Base-by-base conservation (phyloP, 2,113 vertebrate genomes). In the Ochotona princeps region DNA sequence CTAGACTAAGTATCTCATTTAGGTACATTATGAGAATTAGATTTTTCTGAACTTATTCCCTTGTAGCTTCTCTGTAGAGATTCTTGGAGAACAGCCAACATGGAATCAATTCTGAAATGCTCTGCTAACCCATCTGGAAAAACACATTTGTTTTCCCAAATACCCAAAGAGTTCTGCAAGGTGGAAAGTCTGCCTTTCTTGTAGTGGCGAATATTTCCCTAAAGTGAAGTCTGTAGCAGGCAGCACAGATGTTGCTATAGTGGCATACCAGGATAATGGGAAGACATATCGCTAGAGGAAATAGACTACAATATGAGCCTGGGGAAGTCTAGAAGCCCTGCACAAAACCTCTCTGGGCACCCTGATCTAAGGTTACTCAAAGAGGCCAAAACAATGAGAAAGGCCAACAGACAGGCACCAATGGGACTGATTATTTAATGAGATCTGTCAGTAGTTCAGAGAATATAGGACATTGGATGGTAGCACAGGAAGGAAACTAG, bases 21-120 rank as follows among this genome's bases (percentile, higher is more conserved):
- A 81, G 60, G 17, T 30, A 84, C 75, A 26, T 75, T 70, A 35
- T 35, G 25, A 30, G 32, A 54, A 3, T 95, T 61, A 60, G 21
- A 69, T 69, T 73, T 89, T 70, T 89, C 61, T 32, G 60, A 94
- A 57, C 14, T 28, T 76, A 7, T 80, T 94, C 61, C 26, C 20
- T 76, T 80, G 6, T 8, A 87, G 26, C 12, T 44, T 89, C 67
- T 91, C 74, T 75, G 30, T 54, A 90, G 89, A 87, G 54, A 93
- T 69, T 86, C 23, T 21, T 94, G 92, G 91, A 93, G 28, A 81
- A 65, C 1, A 79, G 86, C 86, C 86, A 82, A 79, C 13, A 10
- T 65, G 60, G n/a, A 91, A 65, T 93, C 30, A 70, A 12, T 63
- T 96, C 91, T 94, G 90, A n/a, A 79, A 91, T 85, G 8, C 49